Evolutionary conservation across 2,113 vertebrate genomes (phyloP).

Genomic region (Paracanthobrama guichenoti): DNA sequence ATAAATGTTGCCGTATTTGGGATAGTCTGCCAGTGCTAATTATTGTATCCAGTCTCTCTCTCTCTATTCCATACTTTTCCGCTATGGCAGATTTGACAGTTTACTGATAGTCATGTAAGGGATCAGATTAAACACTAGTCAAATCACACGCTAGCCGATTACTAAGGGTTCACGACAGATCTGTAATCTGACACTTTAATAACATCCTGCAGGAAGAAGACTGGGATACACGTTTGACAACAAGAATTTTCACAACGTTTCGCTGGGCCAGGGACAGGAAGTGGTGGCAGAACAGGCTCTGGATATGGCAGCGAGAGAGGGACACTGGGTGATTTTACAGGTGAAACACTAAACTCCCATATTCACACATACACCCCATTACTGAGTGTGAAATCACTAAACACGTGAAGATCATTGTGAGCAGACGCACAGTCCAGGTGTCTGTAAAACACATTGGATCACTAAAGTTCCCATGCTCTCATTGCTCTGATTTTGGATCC

Average conservation of each 20-base stretch:
- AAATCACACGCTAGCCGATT: conserved; percentile 49
- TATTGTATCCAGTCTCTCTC: background rate
- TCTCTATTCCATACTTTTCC: background rate
- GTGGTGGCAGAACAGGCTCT: conserved; percentile 85
- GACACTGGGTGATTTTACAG: conserved; percentile 98
- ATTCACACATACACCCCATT: too few relatives aligned
- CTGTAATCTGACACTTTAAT: background rate
- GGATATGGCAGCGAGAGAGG: conserved; percentile 82
- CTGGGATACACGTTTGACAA: conserved; percentile 90
- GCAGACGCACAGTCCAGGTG: too few relatives aligned
- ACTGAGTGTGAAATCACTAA: too few relatives aligned
- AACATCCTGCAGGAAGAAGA: conserved; percentile 72
- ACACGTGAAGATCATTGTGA: too few relatives aligned
- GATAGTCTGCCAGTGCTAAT: background rate
- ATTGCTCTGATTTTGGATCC: too few relatives aligned
- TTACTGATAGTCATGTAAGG: conserved; percentile 47
- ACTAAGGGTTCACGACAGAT: background rate
- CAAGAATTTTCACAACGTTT: conserved; percentile 92
- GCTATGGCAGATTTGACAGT: background rate
- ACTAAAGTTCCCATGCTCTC: too few relatives aligned
- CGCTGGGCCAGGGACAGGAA: conserved; percentile 95
- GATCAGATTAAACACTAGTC: conserved; percentile 63
- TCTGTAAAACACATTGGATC: too few relatives aligned
- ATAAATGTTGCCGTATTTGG: too few relatives aligned
- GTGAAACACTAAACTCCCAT: conserved; percentile 61